A percentile compares a stretch with the other conserved stretches of the same genome.
Conservation (phyloP, 2,888 invertebrate genomes). For the Microctonus aethiopoides region DNA sequence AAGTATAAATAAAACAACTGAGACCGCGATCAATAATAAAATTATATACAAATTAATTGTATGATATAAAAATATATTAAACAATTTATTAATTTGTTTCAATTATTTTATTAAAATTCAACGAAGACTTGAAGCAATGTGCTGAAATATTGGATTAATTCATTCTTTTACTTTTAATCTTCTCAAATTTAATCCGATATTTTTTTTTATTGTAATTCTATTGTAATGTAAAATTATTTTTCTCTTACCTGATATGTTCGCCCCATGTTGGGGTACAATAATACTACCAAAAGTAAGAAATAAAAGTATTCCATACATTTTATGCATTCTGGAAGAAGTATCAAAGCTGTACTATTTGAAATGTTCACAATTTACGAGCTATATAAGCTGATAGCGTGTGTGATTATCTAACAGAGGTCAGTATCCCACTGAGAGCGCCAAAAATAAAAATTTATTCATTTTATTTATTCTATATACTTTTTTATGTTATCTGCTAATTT, state of each 20-base stretch:
- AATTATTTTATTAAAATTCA: too few relatives aligned
- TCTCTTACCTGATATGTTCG: conserved; percentile 14
- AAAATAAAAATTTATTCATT: neutral
- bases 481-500: neutral
- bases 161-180: too few relatives aligned
- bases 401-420: neutral
- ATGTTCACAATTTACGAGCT: neutral
- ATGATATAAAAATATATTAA: too few relatives aligned
- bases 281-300: neutral
- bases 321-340: conserved; percentile 23
- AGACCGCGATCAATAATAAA: too few relatives aligned
- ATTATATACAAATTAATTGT: too few relatives aligned
- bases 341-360: neutral
- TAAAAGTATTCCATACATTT: conserved; percentile 6
- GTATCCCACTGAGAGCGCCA: neutral
- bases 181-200: too few relatives aligned
- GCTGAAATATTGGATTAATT: too few relatives aligned
- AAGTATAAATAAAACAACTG: too few relatives aligned
- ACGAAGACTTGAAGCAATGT: too few relatives aligned
- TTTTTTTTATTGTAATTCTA: too few relatives aligned
- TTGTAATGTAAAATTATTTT: neutral
- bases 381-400: neutral
- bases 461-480: neutral
- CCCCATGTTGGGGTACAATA: neutral
- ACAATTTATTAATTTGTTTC: too few relatives aligned